Base-by-base conservation (phyloP, 2,888 invertebrate species). In the Oscheius sp. region DNA sequence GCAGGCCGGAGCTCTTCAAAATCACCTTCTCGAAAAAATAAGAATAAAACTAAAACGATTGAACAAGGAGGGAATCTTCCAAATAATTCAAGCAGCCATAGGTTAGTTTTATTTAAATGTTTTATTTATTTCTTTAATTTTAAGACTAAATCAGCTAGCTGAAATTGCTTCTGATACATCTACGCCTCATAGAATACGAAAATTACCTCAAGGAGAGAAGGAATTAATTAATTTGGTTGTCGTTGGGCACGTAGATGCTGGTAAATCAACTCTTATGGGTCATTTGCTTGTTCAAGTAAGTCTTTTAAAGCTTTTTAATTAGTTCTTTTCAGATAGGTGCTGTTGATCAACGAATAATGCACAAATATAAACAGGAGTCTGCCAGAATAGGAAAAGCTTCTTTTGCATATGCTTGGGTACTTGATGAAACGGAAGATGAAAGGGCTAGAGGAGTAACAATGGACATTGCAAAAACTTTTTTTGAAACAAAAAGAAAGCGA, bases 391-490 rank as follows among this genome's bases (percentile, higher is more conserved):
- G 98, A 2, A 99, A 99, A 88, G 94, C 97, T 84, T 93, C 95
- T 89, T 87, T 85, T 65, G 83, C 82, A 1, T 98, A 93, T 88
- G 98, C 98, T 2, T 99, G 98, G 98, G 95, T 98, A 1, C 89
- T 98, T 63, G 98, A 98, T 88, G 97, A 99, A 89, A 97, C 96
- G 70, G 95, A 95, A 0, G 98, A 98, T 87, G 98, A 98, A 88
- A 91, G 82, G 55, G 69, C 91, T 29, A 91, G 98, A 76, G 98
- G 98, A 15, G 96, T 99, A 58, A 99, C 98, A 0, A 99, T 98
- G 95, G 98, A 99, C 88, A 92, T 98, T 15, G 97, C 95, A 0
- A 91, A 93, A 33, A 79, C 82, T 15, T 69, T 65, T 20, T 87
- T 87, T 63, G 82, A 85, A 50, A 85, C 83, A 23, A 53, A 71